Percentiles rank a stretch among this genome's conserved stretches.
These are phyloP conservation scores for Harpalus rufipes DNA, from an alignment of 2,888 invertebrate genomes.

Conservation along the genomic window DNA sequence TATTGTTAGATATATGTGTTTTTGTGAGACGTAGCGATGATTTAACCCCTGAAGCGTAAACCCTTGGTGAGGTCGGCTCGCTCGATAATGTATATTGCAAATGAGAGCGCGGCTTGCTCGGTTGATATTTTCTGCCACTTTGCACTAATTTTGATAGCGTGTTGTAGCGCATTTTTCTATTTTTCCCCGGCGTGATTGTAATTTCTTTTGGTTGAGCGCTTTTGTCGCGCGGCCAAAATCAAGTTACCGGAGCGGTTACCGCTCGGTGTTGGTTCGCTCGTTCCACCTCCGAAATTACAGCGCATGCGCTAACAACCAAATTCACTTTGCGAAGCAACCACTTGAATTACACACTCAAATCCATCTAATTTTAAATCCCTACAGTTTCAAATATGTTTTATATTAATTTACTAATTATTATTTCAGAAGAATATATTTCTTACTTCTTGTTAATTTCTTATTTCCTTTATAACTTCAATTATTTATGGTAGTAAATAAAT, in stretches of 20 bases:
- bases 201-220: slow-evolving; percentile 75
- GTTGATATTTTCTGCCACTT: slow-evolving; percentile 77
- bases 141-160: slow-evolving; percentile 78
- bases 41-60: too few species aligned
- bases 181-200: slow-evolving; percentile 76
- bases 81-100: slow-evolving; percentile 70
- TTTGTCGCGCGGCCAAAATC: slow-evolving; percentile 74
- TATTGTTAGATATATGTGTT: too few species aligned
- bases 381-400: too few species aligned
- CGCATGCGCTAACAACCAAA: slow-evolving; percentile 56
- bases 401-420: too few species aligned
- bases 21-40: too few species aligned
- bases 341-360: slow-evolving; percentile 47
- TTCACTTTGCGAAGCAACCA: slow-evolving; percentile 51
- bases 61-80: background rate
- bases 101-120: slow-evolving; percentile 70
- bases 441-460: too few species aligned
- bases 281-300: slow-evolving; percentile 59
- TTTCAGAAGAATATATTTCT: too few species aligned
- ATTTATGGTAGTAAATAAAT: too few species aligned
- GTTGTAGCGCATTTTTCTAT: slow-evolving; percentile 76
- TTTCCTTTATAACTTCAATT: too few species aligned
- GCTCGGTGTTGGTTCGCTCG: slow-evolving; percentile 72
- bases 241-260: slow-evolving; percentile 76
- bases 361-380: too few species aligned